Conservation (phyloP, 92 coral and sea anemone species). For the Plumapathes pennacea region DNA sequence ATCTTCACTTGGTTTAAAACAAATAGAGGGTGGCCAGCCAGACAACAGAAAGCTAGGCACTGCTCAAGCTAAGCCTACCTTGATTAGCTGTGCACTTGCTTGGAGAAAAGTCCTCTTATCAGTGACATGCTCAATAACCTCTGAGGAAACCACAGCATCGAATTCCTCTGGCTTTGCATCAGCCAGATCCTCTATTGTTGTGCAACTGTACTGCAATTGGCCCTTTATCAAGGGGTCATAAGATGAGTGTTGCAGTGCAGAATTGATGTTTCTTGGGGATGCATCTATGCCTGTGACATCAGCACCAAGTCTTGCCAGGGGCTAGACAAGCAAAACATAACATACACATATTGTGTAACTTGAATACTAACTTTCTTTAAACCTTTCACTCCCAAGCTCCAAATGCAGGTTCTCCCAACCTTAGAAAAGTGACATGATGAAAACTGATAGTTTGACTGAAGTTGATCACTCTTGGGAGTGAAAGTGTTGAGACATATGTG, state of each 20-base stretch:
- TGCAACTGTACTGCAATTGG: conserved; percentile 64
- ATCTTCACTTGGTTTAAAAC: too few species aligned
- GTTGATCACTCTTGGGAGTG: too few species aligned
- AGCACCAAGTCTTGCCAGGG: conserved; percentile 93
- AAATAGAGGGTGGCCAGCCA: too few species aligned
- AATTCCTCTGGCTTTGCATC: conserved; percentile 50
- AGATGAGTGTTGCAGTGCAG: conserved; percentile 78
- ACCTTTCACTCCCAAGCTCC: too few species aligned
- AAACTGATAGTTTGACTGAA: too few species aligned
- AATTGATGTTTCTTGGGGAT: conserved; percentile 75
- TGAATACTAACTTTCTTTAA: background rate
- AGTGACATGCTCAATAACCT: conserved; percentile 89
- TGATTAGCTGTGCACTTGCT: conserved; percentile 63
- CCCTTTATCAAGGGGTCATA: conserved; percentile 62
- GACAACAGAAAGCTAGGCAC: too few species aligned
- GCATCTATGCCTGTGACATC: conserved; percentile 92
- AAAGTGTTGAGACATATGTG: too few species aligned
- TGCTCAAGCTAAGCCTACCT: conserved; percentile 57
- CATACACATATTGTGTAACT: background rate
- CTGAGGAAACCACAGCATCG: conserved; percentile 94
- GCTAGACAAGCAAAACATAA: conserved; percentile 33
- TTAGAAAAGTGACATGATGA: too few species aligned
- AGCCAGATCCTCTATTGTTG: conserved; percentile 84
- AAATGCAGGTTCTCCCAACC: too few species aligned
- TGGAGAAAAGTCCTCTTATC: conserved; percentile 71